phyloP scores from a whole-genome alignment of 2,888 invertebrate species.

The Eupithecia exiguata region DNA sequence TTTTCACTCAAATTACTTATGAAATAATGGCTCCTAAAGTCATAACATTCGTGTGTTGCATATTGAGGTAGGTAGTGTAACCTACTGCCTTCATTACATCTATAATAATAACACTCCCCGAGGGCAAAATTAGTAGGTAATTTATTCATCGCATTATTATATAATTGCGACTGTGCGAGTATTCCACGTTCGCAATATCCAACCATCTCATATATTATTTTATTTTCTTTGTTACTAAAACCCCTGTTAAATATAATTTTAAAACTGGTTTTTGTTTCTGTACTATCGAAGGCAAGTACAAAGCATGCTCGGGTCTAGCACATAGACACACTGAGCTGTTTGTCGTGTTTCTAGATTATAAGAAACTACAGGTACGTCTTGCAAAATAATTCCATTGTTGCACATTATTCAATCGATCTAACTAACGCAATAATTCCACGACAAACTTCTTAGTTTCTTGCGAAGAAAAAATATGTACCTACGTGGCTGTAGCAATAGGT shows the following conservation, averaged over 20 bases:
- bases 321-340: constrained; percentile 31
- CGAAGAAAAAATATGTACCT: constrained; percentile 33
- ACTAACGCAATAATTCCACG: constrained; percentile 38
- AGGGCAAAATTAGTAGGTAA: constrained; percentile 17
- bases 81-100: constrained; percentile 14
- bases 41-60: constrained; percentile 5
- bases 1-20: constrained; percentile 18
- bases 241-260: constrained; percentile 1
- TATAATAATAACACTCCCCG: constrained; percentile 8
- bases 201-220: constrained; percentile 4
- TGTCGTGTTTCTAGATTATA: constrained; percentile 41
- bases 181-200: constrained; percentile 11
- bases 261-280: constrained; percentile 15
- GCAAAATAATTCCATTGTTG: constrained; percentile 57
- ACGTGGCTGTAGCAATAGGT: constrained; percentile 48
- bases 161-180: constrained; percentile 14
- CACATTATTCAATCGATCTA: constrained; percentile 48
- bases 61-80: constrained; percentile 12
- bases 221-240: not conserved
- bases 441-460: constrained; percentile 22
- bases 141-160: constrained; percentile 6
- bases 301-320: constrained; percentile 39
- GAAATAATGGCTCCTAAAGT: constrained; percentile 12
- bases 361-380: constrained; percentile 45
- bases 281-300: constrained; percentile 29